Conservation (phyloP, 2,888 invertebrate species). For the Rhyacophila evoluta region DNA sequence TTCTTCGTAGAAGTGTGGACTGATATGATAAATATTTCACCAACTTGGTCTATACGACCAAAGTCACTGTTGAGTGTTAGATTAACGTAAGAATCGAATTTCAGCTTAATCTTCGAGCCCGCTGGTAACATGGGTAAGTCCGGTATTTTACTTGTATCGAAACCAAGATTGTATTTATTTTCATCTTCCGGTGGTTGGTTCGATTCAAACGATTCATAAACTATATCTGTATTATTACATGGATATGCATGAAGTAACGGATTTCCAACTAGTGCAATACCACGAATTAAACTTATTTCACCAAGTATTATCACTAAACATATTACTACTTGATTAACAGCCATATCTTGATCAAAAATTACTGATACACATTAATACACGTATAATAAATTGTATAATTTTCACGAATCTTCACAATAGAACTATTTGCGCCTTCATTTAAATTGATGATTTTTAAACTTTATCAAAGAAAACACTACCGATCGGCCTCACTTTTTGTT, state of each 20-base stretch:
- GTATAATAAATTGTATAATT: no score
- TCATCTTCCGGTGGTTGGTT: constrained; percentile 40
- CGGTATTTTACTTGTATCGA: not conserved
- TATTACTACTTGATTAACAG: not conserved
- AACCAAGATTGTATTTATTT: constrained; percentile 25
- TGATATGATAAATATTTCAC: not conserved
- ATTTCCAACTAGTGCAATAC: not conserved
- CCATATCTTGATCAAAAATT: no score
- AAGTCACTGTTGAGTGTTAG: constrained; percentile 25
- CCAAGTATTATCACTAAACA: not conserved
- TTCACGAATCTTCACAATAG: no score
- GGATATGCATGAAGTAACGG: not conserved
- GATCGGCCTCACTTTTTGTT: no score
- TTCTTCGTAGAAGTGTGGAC: not conserved
- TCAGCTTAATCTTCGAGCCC: constrained; percentile 28
- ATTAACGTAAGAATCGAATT: constrained; percentile 27
- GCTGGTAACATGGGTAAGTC: not conserved
- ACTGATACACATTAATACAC: no score
- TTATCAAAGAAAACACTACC: no score
- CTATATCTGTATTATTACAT: not conserved
- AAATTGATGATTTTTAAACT: no score
- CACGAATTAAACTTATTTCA: not conserved
- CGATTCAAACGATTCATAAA: constrained; percentile 27
- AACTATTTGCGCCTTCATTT: no score
- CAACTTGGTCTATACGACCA: not conserved